Conservation (phyloP, 2,797 vertebrate genomes). For the Catostomus latipinnis region DNA sequence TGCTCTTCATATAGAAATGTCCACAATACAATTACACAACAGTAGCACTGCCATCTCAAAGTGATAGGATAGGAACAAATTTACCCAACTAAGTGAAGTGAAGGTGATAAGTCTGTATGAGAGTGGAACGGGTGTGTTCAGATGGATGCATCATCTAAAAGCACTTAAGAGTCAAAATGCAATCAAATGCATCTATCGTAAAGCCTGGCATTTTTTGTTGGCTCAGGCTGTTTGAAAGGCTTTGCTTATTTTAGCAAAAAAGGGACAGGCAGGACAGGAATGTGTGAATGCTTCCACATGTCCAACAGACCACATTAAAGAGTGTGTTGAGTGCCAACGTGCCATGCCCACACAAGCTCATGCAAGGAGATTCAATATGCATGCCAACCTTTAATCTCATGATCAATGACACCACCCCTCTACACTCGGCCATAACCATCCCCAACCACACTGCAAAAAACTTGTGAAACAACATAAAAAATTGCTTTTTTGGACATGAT, state of each 20-base stretch:
- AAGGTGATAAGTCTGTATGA: neutral
- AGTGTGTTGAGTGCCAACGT: conserved; percentile 72
- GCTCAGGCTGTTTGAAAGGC: neutral
- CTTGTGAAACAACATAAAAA: conserved; percentile 74
- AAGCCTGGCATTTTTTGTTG: neutral
- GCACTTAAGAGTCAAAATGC: neutral
- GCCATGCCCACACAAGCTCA: conserved; percentile 69
- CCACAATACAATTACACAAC: neutral
- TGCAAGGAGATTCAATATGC: conserved; percentile 68
- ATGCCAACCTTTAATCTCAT: conserved; percentile 72
- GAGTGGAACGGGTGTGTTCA: neutral
- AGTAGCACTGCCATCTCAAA: neutral
- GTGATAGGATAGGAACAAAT: neutral
- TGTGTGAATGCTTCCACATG: conserved; percentile 79
- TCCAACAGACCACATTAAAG: conserved; percentile 74
- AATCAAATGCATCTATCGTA: neutral
- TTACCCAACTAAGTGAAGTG: neutral
- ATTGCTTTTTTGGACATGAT: conserved; percentile 64
- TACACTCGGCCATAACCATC: conserved; percentile 49
- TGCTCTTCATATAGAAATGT: conserved; percentile 16
- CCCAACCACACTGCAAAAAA: conserved; percentile 65
- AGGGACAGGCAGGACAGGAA: conserved; percentile 64
- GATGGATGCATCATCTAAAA: neutral
- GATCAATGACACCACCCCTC: conserved; percentile 66
- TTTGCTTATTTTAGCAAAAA: conserved; percentile 11